Conservation (phyloP, 2,888 invertebrate genomes). For the Chloromyia formosa region DNA sequence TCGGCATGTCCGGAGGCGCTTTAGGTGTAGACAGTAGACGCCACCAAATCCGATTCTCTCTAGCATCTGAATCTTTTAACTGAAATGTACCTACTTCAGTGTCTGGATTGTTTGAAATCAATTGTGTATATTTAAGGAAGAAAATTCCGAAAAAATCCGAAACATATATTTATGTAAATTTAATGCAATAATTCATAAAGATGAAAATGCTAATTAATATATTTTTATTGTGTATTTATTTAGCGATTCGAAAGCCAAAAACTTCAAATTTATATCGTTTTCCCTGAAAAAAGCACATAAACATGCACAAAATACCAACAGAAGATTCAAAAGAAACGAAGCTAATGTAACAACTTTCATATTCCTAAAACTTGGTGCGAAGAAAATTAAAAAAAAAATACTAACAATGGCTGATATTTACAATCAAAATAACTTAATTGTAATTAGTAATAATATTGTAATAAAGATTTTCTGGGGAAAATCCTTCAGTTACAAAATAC, state of each 20-base stretch:
- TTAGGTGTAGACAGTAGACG: too few species aligned
- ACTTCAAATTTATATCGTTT: background rate
- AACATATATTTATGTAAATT: background rate
- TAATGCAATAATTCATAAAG: background rate
- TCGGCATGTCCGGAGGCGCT: too few species aligned
- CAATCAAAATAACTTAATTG: background rate
- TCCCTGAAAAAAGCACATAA: too few species aligned
- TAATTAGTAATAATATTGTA: slow-evolving; percentile 3
- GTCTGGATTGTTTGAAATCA: too few species aligned
- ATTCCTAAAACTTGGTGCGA: slow-evolving; percentile 26
- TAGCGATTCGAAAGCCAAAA: slow-evolving; percentile 23
- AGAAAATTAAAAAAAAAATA: background rate
- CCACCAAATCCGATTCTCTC: too few species aligned
- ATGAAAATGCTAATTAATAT: background rate
- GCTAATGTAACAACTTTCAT: background rate
- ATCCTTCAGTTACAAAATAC: slow-evolving; percentile 3
- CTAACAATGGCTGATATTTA: too few species aligned
- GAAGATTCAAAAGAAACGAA: background rate
- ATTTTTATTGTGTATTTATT: background rate
- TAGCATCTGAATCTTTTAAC: too few species aligned
- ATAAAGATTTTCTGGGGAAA: slow-evolving; percentile 21
- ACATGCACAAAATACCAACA: background rate
- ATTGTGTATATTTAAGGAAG: too few species aligned
- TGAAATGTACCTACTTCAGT: too few species aligned
- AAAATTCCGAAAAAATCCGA: too few species aligned